These are phyloP conservation scores for Coenobita brevimanus DNA, from an alignment of 1,140 invertebrate genomes.

Conservation along the genomic window DNA sequence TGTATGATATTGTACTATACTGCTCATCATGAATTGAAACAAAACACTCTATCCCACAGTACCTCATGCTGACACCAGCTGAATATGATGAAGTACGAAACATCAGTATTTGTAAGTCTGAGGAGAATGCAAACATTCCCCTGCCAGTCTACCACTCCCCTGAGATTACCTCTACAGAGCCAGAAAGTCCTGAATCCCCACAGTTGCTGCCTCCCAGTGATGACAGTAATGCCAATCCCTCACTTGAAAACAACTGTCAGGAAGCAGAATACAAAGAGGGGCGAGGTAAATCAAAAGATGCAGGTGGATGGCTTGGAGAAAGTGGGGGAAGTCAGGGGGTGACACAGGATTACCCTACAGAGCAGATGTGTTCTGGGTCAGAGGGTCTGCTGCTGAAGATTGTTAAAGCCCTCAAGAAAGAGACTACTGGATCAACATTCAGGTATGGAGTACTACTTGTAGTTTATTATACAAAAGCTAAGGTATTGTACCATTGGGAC, in stretches of 20 bases:
- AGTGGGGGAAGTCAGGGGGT: not conserved
- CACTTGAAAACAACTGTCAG: not conserved
- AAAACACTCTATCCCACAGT: constrained; percentile 15
- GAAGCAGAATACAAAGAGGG: constrained; percentile 5
- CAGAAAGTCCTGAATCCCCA: too few species aligned
- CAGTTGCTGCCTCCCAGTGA: not conserved
- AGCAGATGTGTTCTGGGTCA: constrained; percentile 58
- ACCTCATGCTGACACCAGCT: constrained; percentile 51
- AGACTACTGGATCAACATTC: constrained; percentile 60
- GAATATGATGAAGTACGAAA: constrained; percentile 49
- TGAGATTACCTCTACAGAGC: not conserved
- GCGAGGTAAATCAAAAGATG: not conserved
- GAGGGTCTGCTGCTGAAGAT: constrained; percentile 52
- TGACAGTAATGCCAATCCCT: not conserved
- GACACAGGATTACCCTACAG: constrained; percentile 38
- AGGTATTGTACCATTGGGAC: too few species aligned
- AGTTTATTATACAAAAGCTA: too few species aligned
- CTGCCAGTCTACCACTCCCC: not conserved
- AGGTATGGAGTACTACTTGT: constrained; percentile 17
- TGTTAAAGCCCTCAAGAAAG: constrained; percentile 56
- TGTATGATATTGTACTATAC: too few species aligned
- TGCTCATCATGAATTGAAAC: not conserved
- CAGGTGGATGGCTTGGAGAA: not conserved
- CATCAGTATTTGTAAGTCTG: not conserved
- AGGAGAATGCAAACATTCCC: not conserved